These are phyloP conservation scores for Amphipyra tragopoginis DNA, from an alignment of 2,888 invertebrate species.

Conservation along the genomic window DNA sequence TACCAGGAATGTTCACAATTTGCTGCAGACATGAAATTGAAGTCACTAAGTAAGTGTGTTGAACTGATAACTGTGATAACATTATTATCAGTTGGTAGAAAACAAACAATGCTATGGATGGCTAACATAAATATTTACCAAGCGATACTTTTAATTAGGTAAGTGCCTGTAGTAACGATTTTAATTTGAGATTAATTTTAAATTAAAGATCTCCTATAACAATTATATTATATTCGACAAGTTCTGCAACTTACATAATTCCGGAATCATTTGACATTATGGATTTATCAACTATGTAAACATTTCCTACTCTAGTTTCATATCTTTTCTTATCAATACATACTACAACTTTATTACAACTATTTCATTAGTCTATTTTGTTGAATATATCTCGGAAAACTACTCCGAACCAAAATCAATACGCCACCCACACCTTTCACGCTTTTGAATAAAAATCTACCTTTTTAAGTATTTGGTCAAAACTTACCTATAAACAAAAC, in stretches of 20 bases:
- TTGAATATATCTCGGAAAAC: not conserved
- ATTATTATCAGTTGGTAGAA: conserved; percentile 50
- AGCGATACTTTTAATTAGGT: conserved; percentile 50
- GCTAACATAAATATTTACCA: conserved; percentile 52
- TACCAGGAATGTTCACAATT: conserved; percentile 24
- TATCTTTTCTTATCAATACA: not conserved
- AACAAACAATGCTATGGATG: conserved; percentile 54
- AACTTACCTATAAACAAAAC: too few species aligned
- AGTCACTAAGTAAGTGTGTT: conserved; percentile 49
- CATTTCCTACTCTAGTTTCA: not conserved
- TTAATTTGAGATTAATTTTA: conserved; percentile 9
- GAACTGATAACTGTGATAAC: conserved; percentile 55
- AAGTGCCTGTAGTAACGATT: conserved; percentile 38
- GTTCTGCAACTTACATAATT: not conserved
- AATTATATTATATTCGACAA: not conserved
- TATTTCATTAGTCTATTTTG: not conserved
- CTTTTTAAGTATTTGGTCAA: too few species aligned
- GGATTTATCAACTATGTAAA: not conserved
- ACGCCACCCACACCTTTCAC: not conserved
- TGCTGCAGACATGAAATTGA: conserved; percentile 41
- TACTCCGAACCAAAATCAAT: not conserved
- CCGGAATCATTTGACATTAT: not conserved
- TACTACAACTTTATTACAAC: not conserved
- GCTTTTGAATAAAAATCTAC: not conserved
- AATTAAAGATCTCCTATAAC: not conserved